Evolutionary conservation across 1,140 invertebrate species (phyloP), one percentile per base, ranked within the genome.

Genomic region (Solenopsis invicta): DNA sequence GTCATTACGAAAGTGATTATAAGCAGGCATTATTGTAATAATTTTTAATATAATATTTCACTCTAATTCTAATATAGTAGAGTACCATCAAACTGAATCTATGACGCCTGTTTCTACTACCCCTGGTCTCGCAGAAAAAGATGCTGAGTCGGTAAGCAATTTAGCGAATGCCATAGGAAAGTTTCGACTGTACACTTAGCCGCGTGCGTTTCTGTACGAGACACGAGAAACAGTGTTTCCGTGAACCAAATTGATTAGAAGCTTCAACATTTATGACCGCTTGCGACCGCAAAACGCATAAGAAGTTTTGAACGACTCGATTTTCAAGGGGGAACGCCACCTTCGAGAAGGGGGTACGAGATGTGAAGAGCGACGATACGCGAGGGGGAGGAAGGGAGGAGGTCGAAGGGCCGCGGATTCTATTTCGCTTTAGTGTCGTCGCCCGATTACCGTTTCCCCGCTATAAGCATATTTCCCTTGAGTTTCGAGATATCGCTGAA

Each of bases 381-480:
- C 52, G 48, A 37, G 52, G 67, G 21, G 13, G 64, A 48, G 48
- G 48, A 12, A 45, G 56, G 52, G 67, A 16, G 13, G 64, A 48
- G 48, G 48, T 48, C 54, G 56, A 41, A 21, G 21, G n/a, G 18
- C 13, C 37, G 2, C 8, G 41, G 64, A 54, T 8, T 74, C 81
- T 85, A 86, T 87, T 85, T 91, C 66, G 87, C 71, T 62, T 62
- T 48, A 78, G 64, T 86, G 54, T 90, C 82, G 24, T 74, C 76
- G 61, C 72, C 61, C 82, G 86, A 90, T 90, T 89, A 87, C 75
- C 88, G 81, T 92, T 91, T 89, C 72, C 59, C 76, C 29, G 64
- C 84, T 90, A 92, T 92, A 92, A 92, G 91, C 91, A 92, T 92
- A 92, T 92, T 92, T 92, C 90, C 88, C 87, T 78, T 54, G 86